Evolutionary conservation across 2,797 vertebrate genomes (phyloP).

Genomic region (Parauchenoglanis ngamensis): DNA sequence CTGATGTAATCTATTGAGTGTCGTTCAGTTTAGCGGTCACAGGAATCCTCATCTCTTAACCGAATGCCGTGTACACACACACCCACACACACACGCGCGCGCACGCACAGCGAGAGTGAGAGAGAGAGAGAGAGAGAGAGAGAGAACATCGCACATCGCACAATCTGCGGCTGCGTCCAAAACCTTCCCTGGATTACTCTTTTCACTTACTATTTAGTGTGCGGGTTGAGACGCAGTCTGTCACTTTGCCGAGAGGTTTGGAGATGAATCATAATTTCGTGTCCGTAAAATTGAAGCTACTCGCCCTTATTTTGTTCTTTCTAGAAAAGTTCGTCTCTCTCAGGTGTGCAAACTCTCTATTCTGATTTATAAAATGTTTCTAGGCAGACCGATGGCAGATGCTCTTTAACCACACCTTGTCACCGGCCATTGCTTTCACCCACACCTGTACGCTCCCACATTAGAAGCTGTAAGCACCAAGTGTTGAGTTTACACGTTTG

Average conservation of each 20-base stretch:
- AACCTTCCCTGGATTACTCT: neutral
- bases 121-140: neutral
- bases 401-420: constrained; percentile 61
- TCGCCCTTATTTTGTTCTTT: neutral
- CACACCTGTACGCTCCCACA: constrained; percentile 49
- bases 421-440: constrained; percentile 60
- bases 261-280: constrained; percentile 4
- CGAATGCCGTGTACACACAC: neutral
- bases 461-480: neutral
- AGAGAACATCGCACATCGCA: neutral
- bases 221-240: neutral
- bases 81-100: neutral
- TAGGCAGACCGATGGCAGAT: constrained; percentile 64
- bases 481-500: neutral
- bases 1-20: constrained; percentile 17
- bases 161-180: neutral
- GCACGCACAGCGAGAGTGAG: neutral
- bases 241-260: neutral
- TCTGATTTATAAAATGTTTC: neutral
- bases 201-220: neutral
- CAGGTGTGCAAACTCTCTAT: neutral
- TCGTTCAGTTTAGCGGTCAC: constrained; percentile 26
- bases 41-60: constrained; percentile 28
- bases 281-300: neutral
- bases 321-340: constrained; percentile 11